Base-by-base conservation (phyloP, 30 jellyfish, hydroid and myxozoan genomes). In the Calvadosia cruxmelitensis region DNA sequence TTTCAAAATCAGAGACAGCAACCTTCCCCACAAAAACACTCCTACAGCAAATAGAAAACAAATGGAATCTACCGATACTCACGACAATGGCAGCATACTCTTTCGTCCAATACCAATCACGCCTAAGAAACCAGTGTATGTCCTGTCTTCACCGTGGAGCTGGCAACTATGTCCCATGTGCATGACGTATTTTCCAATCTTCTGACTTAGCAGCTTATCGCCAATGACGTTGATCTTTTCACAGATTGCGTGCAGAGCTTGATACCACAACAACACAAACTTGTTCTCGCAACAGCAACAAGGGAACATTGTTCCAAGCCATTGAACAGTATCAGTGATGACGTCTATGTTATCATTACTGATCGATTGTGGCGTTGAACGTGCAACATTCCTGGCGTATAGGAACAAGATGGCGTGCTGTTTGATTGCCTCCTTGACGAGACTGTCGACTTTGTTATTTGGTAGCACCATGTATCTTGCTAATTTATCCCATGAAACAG, bases 41-140 rank as follows among this genome's bases (percentile, higher is more conserved):
- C n/a, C n/a, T n/a, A n/a, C n/a, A n/a, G n/a, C n/a, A n/a, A n/a
- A n/a, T n/a, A n/a, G n/a, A n/a, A 48, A n/a, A n/a, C 12, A 48
- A n/a, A 48, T 30, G 31, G 57, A 68, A 34, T 26, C 12, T 36
- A 27, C 15, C 28, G 16, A 27, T 13, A 76, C 95, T 61, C 67
- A 84, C 95, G 76, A 72, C 53, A 49, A 31, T 3, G 87, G 67
- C 35, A 77, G 72, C n/a, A 64, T 23, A 74, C 96, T 85, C 34
- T 78, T 78, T 77, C 87, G 72, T 26, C 96, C 96, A 52, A 85
- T 33, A 15, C 96, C 96, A 53, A 85, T 49, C 0, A 75, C 77
- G 0, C 96, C 96, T 1, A 85, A 78, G 30, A 85, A 33, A 29
- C 96, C 96, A 23, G 84, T 29, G 36, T 85, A 85, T 2, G 80